Evolutionary conservation across 2,888 invertebrate species (phyloP), one percentile per base, ranked within the genome.

Genomic region (Toxonevra muliebris): DNA sequence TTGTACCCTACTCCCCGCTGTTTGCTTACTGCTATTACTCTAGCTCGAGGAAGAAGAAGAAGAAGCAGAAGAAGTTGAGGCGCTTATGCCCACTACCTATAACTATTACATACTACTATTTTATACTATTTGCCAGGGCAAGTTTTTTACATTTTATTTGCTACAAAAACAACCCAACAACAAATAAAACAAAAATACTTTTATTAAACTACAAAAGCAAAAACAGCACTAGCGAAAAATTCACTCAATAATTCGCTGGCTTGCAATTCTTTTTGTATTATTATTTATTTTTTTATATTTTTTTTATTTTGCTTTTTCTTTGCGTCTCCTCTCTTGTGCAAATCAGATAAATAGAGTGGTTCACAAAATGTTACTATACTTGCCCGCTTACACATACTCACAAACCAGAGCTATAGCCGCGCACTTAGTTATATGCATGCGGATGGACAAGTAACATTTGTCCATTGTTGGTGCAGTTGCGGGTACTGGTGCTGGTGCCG

Each of bases 261-360:
- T 73, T 71, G 69, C 71, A 75, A 77, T 79, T 76, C 77, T 79
- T 76, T 30, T 30, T 30, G 30, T 30, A 19, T 41, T 12, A 54
- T 61, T 60, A 41, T 48, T 43, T 20, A 7, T 15, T 12, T 66
- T 15, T 64, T 55, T 40, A 3, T 41, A 17, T 50, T 63, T 12
- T 20, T 15, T 30, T 30, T 30, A 20, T 57, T 55, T 41, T 61
- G 9, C 45, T 19, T 15, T n/a, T 20, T 1, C 13, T 13, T 43
- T 43, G 17, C 43, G 15, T 15, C 55, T 69, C 74, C 70, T 73
- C 76, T 63, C 59, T 61, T 57, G 57, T 19, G 55, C 59, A 66
- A 69, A 79, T 79, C 79, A 77, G 79, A 79, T 79, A 79, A 79
- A 79, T 79, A 80, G 79, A 79, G 79, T 80, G 80, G 80, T 79